A percentile compares a stretch with the other conserved stretches of the same genome.
These are phyloP conservation scores for Mobula birostris DNA, from an alignment of 2,113 vertebrate genomes.

Conservation along the genomic window DNA sequence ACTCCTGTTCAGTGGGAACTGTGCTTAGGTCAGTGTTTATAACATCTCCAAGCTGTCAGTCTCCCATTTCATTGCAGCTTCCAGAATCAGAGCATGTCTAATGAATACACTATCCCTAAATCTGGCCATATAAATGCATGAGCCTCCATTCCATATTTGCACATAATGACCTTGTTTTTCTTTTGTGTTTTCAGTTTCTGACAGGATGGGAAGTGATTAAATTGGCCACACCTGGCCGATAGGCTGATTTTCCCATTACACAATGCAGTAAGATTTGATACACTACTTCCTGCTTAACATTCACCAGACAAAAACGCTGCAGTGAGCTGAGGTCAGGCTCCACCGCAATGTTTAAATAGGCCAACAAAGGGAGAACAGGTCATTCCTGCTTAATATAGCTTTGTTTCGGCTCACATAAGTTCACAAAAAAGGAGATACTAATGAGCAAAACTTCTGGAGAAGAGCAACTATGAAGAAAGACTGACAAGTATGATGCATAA, in stretches of 20 bases:
- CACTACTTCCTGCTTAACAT: conserved; percentile 32
- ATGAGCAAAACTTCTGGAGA: neutral
- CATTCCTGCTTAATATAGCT: neutral
- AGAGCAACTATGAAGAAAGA: neutral
- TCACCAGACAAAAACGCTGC: conserved; percentile 23
- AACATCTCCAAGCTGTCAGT: neutral
- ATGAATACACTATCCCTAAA: neutral
- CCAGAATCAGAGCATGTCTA: neutral
- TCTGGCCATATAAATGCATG: neutral
- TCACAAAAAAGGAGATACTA: neutral
- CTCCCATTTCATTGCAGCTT: too few relatives aligned
- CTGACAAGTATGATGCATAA: neutral
- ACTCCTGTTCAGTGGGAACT: neutral
- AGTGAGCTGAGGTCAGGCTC: neutral
- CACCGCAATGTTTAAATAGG: neutral
- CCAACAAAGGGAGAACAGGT: neutral
- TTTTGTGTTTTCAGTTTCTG: neutral
- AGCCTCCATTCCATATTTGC: neutral
- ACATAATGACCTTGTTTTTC: neutral
- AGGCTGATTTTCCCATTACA: conserved; percentile 1
- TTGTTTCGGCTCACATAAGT: neutral
- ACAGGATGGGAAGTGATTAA: conserved; percentile 22
- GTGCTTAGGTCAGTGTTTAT: neutral
- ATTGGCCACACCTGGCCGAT: conserved; percentile 22
- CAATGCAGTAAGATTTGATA: conserved; percentile 2